Evolutionary conservation across 1,140 invertebrate genomes (phyloP).

Genomic region (Gryllus bimaculatus): DNA sequence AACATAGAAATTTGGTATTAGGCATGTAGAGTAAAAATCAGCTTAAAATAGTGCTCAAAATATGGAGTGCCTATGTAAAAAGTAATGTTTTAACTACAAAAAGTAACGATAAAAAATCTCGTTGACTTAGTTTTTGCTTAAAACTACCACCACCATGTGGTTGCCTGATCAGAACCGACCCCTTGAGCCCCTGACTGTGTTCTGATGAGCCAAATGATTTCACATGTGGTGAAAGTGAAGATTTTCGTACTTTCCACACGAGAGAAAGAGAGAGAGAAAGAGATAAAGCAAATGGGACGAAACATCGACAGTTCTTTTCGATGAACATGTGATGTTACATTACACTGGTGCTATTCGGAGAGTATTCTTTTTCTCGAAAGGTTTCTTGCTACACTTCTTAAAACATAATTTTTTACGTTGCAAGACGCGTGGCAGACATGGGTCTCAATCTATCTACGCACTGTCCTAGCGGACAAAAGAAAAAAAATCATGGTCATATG

Average conservation of each 20-base stretch:
- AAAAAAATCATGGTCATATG: too few relatives aligned
- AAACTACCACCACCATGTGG: background rate
- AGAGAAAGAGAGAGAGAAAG: too few relatives aligned
- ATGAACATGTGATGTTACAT: background rate
- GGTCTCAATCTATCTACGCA: too few relatives aligned
- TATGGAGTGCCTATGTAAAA: background rate
- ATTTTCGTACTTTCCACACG: background rate
- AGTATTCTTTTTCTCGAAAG: background rate
- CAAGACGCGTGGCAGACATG: background rate
- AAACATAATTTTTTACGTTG: background rate
- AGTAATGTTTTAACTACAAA: background rate
- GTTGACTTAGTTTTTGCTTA: background rate
- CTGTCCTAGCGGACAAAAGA: too few relatives aligned
- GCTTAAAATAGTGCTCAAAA: conserved; percentile 1
- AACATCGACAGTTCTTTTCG: conserved; percentile 1
- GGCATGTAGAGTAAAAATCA: background rate
- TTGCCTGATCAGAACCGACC: background rate
- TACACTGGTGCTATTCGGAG: background rate
- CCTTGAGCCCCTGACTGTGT: background rate
- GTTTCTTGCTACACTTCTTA: background rate
- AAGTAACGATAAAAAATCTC: background rate
- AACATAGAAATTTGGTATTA: background rate
- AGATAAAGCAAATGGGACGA: background rate
- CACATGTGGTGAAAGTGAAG: background rate
- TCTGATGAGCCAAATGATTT: background rate